Conservation (phyloP, 2,888 invertebrate species). For the Ethmia dodecea region DNA sequence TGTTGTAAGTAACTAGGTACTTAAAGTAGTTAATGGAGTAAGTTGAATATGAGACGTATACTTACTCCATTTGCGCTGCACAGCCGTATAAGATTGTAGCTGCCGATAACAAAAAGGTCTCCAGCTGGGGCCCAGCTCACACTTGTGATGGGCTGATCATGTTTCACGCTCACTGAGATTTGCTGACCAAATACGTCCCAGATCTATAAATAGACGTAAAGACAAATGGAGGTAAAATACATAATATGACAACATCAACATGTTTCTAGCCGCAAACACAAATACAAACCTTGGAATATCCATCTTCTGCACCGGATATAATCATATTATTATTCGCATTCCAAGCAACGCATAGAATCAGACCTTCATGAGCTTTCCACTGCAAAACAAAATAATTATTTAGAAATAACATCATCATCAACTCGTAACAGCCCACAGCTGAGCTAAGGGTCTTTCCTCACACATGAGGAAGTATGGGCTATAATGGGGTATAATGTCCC, state of each 20-base stretch:
- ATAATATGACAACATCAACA: no score
- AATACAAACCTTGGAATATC: slow-evolving; percentile 82
- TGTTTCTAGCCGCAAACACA: no score
- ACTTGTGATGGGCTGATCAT: slow-evolving; percentile 94
- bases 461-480: no score
- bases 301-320: slow-evolving; percentile 97
- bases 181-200: slow-evolving; percentile 96
- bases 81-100: slow-evolving; percentile 93
- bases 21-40: no score
- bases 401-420: no score
- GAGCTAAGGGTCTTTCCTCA: no score
- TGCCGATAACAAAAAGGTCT: slow-evolving; percentile 93
- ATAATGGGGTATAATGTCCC: no score
- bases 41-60: slow-evolving; percentile 14
- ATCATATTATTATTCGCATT: slow-evolving; percentile 94
- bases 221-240: background rate
- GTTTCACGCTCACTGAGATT: slow-evolving; percentile 89
- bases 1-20: no score
- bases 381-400: slow-evolving; percentile 48
- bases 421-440: no score
- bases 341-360: slow-evolving; percentile 96
- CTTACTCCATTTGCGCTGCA: slow-evolving; percentile 96
- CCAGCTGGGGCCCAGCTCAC: slow-evolving; percentile 95
- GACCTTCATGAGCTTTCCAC: slow-evolving; percentile 98
- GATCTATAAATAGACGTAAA: slow-evolving; percentile 61